These are phyloP conservation scores for Agrilus biguttatus DNA, from an alignment of 2,888 invertebrate genomes.

Conservation along the genomic window DNA sequence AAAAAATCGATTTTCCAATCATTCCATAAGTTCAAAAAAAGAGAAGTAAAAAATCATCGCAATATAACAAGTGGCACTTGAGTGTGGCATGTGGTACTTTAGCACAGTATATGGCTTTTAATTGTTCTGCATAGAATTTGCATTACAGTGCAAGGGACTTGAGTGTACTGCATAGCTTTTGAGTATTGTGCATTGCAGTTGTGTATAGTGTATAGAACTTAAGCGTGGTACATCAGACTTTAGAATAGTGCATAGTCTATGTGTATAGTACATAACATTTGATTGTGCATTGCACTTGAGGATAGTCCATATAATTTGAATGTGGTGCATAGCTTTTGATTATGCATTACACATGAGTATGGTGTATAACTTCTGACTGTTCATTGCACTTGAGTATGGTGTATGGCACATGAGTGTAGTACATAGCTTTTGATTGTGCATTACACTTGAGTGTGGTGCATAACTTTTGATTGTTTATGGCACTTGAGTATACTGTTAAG, in stretches of 20 bases:
- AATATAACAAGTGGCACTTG: too few relatives aligned
- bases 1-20: too few relatives aligned
- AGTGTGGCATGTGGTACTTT: too few relatives aligned
- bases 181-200: too few relatives aligned
- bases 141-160: too few relatives aligned
- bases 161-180: too few relatives aligned
- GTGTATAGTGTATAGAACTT: too few relatives aligned
- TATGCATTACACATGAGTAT: slow-evolving; percentile 1
- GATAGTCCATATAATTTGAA: not conserved
- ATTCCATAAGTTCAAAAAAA: too few relatives aligned
- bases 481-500: slow-evolving; percentile 3
- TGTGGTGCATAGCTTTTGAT: not conserved
- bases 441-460: slow-evolving; percentile 1
- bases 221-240: not conserved
- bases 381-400: not conserved
- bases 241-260: not conserved
- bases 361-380: not conserved
- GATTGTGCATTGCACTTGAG: not conserved
- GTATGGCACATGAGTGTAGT: not conserved
- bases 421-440: not conserved
- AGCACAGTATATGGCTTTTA: too few relatives aligned
- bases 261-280: not conserved
- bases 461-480: not conserved
- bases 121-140: too few relatives aligned
- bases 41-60: too few relatives aligned